phyloP scores from a whole-genome alignment of 92 coral and sea anemone species.

The Phenganax marumi region DNA sequence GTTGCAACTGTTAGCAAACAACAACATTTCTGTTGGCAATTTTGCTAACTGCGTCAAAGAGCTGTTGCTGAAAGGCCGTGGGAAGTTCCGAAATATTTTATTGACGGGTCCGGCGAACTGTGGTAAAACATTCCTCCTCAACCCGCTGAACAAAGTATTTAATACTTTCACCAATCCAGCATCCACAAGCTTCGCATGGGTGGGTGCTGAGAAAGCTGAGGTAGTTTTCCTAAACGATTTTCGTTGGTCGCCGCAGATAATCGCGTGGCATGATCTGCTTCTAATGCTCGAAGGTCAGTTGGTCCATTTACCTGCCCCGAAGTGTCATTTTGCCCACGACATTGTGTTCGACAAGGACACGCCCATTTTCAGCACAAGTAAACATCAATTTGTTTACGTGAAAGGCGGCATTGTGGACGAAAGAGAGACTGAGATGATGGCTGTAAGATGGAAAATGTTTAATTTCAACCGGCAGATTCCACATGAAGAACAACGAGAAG shows the following conservation, averaged over 20 bases:
- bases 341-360: background rate
- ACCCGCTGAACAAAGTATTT: constrained; percentile 10
- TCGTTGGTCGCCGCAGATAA: constrained; percentile 26
- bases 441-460: constrained; percentile 42
- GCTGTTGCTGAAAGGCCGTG: constrained; percentile 20
- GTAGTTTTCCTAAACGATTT: constrained; percentile 15
- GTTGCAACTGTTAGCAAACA: constrained; percentile 14
- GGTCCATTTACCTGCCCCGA: constrained; percentile 1
- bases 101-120: constrained; percentile 10
- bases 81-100: constrained; percentile 17
- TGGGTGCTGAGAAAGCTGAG: constrained; percentile 19
- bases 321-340: background rate
- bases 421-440: background rate
- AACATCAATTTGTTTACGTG: constrained; percentile 33
- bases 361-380: constrained; percentile 41
- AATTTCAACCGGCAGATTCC: constrained; percentile 16
- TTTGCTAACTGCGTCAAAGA: constrained; percentile 31
- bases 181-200: constrained; percentile 27
- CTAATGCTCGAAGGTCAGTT: constrained; percentile 1
- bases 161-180: constrained; percentile 20
- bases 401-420: constrained; percentile 34
- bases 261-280: constrained; percentile 1
- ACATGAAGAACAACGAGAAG: constrained; percentile 25
- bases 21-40: constrained; percentile 6
- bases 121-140: constrained; percentile 12